phyloP scores from a whole-genome alignment of 1,140 invertebrate genomes.

The Dendrolimus kikuchii region DNA sequence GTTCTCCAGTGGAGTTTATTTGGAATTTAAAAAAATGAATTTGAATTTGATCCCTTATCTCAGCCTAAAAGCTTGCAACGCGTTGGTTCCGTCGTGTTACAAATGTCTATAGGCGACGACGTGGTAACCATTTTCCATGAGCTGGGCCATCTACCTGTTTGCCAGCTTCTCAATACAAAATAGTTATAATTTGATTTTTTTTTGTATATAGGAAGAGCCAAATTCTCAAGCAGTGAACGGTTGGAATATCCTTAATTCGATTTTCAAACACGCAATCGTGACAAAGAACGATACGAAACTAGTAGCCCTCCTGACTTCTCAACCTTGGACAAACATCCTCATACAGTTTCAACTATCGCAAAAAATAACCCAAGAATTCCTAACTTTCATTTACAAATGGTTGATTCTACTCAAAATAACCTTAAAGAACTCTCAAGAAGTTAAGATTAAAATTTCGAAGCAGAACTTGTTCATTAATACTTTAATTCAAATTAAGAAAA shows the following conservation, averaged over 20 bases:
- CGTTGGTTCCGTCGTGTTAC: too few species aligned
- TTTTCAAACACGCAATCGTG: slow-evolving; percentile 50
- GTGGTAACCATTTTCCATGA: too few species aligned
- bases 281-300: slow-evolving; percentile 44
- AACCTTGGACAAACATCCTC: slow-evolving; percentile 54
- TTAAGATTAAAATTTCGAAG: slow-evolving; percentile 29
- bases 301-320: slow-evolving; percentile 42
- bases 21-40: too few species aligned
- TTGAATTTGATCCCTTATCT: too few species aligned
- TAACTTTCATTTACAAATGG: slow-evolving; percentile 50
- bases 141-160: too few species aligned
- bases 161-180: too few species aligned
- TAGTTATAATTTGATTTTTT: neutral
- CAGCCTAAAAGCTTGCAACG: too few species aligned
- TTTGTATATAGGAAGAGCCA: slow-evolving; percentile 28
- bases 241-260: slow-evolving; percentile 52
- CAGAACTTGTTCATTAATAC: slow-evolving; percentile 45
- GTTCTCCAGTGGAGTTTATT: too few species aligned
- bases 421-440: slow-evolving; percentile 32
- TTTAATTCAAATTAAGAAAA: slow-evolving; percentile 34
- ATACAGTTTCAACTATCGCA: slow-evolving; percentile 53
- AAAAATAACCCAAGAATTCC: slow-evolving; percentile 41
- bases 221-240: slow-evolving; percentile 39
- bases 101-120: too few species aligned
- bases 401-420: slow-evolving; percentile 47